Percentiles rank a stretch among this genome's conserved stretches.
Evolutionary conservation across 2,888 invertebrate genomes (phyloP).

Genomic region (Stenurella melanura): DNA sequence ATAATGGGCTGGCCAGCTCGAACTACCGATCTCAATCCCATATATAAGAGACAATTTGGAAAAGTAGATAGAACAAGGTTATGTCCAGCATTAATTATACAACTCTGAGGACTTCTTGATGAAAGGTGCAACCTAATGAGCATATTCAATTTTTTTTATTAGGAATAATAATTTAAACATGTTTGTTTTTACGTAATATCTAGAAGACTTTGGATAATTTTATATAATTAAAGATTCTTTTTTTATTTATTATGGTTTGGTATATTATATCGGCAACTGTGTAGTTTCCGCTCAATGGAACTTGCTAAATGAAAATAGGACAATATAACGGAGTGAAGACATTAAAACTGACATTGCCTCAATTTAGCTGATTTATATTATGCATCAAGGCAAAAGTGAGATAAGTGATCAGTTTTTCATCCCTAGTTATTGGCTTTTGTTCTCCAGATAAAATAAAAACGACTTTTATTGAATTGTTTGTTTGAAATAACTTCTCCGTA

Average conservation of each 20-base stretch:
- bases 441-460: conserved; percentile 48
- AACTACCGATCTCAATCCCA: no score
- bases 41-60: no score
- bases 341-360: conserved; percentile 32
- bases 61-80: no score
- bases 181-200: no score
- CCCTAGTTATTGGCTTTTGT: conserved; percentile 50
- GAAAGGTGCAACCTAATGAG: no score
- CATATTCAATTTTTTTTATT: no score
- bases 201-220: no score
- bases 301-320: neutral
- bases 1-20: no score
- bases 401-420: conserved; percentile 56
- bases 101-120: no score
- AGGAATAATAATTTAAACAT: no score
- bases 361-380: conserved; percentile 49
- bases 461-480: conserved; percentile 52
- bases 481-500: conserved; percentile 46
- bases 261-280: neutral
- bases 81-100: no score
- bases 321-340: conserved; percentile 28
- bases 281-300: conserved; percentile 5
- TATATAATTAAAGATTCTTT: neutral
- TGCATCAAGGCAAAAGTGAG: conserved; percentile 46
- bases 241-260: neutral